Evolutionary conservation across 2,888 invertebrate species (phyloP).

Genomic region (Hyles lineata): DNA sequence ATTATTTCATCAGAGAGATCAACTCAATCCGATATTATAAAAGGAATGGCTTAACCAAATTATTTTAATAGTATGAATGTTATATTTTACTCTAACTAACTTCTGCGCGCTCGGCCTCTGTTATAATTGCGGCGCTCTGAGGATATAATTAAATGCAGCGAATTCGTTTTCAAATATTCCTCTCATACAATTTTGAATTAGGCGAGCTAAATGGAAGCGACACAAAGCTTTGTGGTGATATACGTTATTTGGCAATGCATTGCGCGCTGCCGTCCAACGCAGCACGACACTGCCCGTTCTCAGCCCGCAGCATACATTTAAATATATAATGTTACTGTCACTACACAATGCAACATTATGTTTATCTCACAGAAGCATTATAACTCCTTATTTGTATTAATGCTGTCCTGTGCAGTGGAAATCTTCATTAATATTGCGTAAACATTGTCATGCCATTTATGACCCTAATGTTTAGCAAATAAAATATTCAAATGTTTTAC

Average conservation of each 20-base stretch:
- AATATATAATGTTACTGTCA: not conserved
- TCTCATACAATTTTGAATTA: slow-evolving; percentile 6
- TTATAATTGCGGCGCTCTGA: not conserved
- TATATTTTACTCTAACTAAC: not conserved
- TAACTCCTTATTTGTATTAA: not conserved
- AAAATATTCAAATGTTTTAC: too few relatives aligned
- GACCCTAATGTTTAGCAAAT: too few relatives aligned
- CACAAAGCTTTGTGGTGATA: slow-evolving; percentile 6
- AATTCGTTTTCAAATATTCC: slow-evolving; percentile 6
- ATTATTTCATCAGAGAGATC: not conserved
- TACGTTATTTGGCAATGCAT: slow-evolving; percentile 6
- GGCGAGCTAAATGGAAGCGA: not conserved
- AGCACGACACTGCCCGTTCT: not conserved
- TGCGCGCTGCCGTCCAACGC: not conserved
- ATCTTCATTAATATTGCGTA: not conserved
- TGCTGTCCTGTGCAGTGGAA: not conserved
- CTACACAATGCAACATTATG: not conserved
- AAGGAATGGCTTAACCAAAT: not conserved
- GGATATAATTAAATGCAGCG: not conserved
- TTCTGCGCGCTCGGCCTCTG: not conserved
- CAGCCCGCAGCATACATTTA: not conserved
- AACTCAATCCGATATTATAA: not conserved
- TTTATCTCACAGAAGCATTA: not conserved
- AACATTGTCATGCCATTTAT: not conserved
- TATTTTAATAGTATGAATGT: not conserved